Evolutionary conservation across 2,888 invertebrate genomes (phyloP), one percentile per base, ranked within the genome.

Genomic region (Pedicia rivosa): DNA sequence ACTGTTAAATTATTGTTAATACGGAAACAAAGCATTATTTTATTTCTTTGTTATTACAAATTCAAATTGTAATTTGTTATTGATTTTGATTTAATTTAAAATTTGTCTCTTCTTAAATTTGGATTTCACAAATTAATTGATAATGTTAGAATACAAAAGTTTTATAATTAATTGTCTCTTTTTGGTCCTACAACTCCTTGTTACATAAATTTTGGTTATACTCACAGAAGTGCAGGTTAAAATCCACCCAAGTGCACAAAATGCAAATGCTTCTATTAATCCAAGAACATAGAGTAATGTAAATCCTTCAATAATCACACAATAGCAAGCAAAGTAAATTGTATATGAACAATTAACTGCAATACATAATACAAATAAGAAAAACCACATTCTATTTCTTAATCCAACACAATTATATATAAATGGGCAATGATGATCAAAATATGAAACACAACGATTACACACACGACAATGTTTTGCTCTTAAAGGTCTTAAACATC

Each of bases 381-480:
- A 83, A 65, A 91, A 91, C 88, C 90, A 91, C 68, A 86, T 83
- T 51, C 91, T 74, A 62, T 92, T 92, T 41, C 80, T 73, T 26
- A 90, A 66, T 2, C 92, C 92, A 13, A 92, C 87, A 57, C 92
- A 92, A 57, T 92, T 92, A 62, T 90, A 87, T 48, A 92, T 88
- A 55, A 91, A 92, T 0, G 91, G 91, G 55, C 92, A 92, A 56
- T 92, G 91, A 60, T 92, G 91, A 56, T 92, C 91, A 53, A 91
- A 90, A 56, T 88, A 86, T 2, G 77, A 75, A 3, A 87, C 82
- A 53, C 86, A 86, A 39, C 86, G 73, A 55, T 90, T 88, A 63
- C 91, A 92, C 37, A 88, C 78, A 34, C 88, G 73, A 50, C 92
- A 92, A 57, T 92, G 91, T 56, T 91, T 91, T 5, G 90, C 87